Evolutionary conservation across 92 coral and sea anemone genomes (phyloP).

Genomic region (Micromussa lordhowensis): DNA sequence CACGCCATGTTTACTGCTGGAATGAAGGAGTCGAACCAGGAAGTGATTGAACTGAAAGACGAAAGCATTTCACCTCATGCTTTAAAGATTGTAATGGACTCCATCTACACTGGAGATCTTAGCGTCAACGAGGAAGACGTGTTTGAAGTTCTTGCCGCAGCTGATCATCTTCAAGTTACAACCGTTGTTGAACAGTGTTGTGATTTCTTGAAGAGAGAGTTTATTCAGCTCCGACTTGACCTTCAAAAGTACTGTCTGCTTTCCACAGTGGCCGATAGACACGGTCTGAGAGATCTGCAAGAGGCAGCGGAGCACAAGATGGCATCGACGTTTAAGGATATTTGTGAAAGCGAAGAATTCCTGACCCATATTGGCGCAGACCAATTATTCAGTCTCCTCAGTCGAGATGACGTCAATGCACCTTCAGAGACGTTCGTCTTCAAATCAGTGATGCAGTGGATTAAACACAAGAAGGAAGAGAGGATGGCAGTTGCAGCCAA

Average conservation of each 20-base stretch:
- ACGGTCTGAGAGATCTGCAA: neutral
- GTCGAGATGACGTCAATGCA: conserved; percentile 67
- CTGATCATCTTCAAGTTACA: conserved; percentile 43
- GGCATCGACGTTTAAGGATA: conserved; percentile 41
- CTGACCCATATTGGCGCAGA: conserved; percentile 43
- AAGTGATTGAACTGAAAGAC: conserved; percentile 25
- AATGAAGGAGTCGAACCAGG: neutral
- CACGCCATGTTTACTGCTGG: neutral
- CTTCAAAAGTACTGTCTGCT: neutral
- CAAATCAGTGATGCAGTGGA: conserved; percentile 50
- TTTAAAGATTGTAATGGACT: conserved; percentile 61
- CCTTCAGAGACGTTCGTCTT: conserved; percentile 69
- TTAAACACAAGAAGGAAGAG: conserved; percentile 38
- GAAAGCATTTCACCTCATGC: conserved; percentile 40
- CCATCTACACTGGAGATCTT: conserved; percentile 29
- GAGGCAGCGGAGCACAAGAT: conserved; percentile 26
- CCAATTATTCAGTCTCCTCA: conserved; percentile 40
- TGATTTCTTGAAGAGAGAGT: conserved; percentile 3
- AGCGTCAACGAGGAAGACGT: conserved; percentile 38
- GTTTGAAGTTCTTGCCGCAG: conserved; percentile 57
- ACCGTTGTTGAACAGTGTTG: conserved; percentile 1
- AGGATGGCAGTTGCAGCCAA: conserved; percentile 51
- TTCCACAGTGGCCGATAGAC: neutral
- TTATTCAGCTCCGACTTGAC: conserved; percentile 2
- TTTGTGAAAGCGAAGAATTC: conserved; percentile 63